Base-by-base conservation (phyloP, 2,797 vertebrate genomes). In the Intellagama lesueurii region DNA sequence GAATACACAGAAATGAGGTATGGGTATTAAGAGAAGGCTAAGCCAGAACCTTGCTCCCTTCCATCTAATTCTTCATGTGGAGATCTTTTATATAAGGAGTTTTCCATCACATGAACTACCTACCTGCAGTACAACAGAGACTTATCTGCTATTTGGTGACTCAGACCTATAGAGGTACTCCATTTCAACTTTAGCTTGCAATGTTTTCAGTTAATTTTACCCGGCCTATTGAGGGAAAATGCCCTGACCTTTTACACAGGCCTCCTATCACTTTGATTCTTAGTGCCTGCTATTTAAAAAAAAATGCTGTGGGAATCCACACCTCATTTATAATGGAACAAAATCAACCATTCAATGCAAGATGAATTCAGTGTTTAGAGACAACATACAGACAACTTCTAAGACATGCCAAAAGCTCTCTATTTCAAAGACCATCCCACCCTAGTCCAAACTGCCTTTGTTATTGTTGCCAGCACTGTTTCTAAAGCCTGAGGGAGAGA, bases 381-480 rank as follows among this genome's bases (percentile, higher is more conserved):
- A 89, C 87, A 89, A 66, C 88, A 94, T 70, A 85, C 66, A 88
- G 90, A 92, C 83, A 7, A 83, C 89, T 95, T 90, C 92, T 95
- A 91, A 95, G 85, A 93, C 91, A 86, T 86, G 91, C 90, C 90
- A 89, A 91, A 88, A 92, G 89, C 56, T 47, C 92, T 79, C 68
- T 35, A 79, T 92, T 94, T 94, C 92, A 79, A 79, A 91, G 87
- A 52, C 73, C n/a, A 24, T 91, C 83, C 91, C 95, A 93, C 90
- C 76, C 49, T 35, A 19, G 52, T 35, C 56, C 87, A 92, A 94
- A 92, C 92, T 89, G 91, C 97, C 97, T 96, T 98, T 96, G 97
- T 96, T 96, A 98, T 98, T 92, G 96, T 98, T 98, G 97, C 97
- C 97, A 98, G 97, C 93, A 88, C 83, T 2, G 35, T 90, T 96